Evolutionary conservation across 2,113 vertebrate genomes (phyloP).

Genomic region (Rattus rattus): DNA sequence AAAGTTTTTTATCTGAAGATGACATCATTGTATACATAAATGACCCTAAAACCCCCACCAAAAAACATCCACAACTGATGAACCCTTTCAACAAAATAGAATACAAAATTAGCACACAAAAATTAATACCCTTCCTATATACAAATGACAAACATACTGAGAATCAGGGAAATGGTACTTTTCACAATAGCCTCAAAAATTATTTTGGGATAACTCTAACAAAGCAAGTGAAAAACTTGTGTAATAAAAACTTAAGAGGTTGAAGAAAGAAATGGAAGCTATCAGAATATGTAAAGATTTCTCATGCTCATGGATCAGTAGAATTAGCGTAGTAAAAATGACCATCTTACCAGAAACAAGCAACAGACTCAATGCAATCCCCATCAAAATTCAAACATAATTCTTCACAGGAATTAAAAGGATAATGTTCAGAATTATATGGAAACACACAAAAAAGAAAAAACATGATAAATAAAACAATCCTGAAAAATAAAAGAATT

Average conservation of each 20-base stretch:
- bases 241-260: background rate
- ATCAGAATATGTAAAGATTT: background rate
- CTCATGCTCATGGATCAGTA: background rate
- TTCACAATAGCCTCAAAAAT: background rate
- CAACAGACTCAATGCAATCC: background rate
- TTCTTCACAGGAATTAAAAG: background rate
- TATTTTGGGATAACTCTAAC: background rate
- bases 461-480: background rate
- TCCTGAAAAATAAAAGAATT: background rate
- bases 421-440: background rate
- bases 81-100: background rate
- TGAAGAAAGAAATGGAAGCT: background rate
- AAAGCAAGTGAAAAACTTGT: background rate
- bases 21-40: background rate
- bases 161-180: background rate
- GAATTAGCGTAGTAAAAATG: background rate
- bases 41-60: background rate
- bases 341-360: background rate
- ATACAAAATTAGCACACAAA: background rate
- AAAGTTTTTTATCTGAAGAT: background rate
- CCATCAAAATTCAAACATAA: background rate
- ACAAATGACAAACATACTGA: background rate
- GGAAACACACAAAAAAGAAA: background rate
- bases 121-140: background rate
- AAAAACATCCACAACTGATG: background rate